A percentile compares a stretch with the other conserved stretches of the same genome.
phyloP scores from a whole-genome alignment of 2,888 invertebrate species.

The Cerastoderma edule region DNA sequence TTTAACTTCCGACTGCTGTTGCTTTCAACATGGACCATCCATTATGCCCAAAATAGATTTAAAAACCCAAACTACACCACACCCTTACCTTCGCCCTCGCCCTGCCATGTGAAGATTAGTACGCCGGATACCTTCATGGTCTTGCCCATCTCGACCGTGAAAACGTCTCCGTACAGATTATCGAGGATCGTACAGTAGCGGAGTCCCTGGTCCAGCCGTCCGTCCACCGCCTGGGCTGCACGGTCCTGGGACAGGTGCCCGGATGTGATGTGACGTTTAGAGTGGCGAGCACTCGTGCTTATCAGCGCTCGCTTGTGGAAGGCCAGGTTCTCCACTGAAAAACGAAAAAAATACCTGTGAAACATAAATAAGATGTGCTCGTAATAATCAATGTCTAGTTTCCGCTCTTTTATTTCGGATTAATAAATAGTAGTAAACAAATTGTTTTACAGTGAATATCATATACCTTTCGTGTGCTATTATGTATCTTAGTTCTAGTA shows the following conservation, averaged over 20 bases:
- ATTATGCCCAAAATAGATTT: too few species aligned
- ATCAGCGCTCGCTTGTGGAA: constrained; percentile 85
- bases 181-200: constrained; percentile 85
- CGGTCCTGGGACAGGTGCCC: constrained; percentile 77
- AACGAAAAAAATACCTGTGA: too few species aligned
- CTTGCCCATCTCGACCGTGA: constrained; percentile 85
- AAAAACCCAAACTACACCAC: constrained; percentile 4
- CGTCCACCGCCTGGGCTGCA: constrained; percentile 85
- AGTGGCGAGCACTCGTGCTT: constrained; percentile 82
- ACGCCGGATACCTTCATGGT: constrained; percentile 84
- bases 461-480: too few species aligned
- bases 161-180: constrained; percentile 85
- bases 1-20: too few species aligned
- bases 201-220: constrained; percentile 83
- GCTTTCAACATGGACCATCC: too few species aligned
- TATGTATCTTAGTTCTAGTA: too few species aligned
- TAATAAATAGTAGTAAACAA: too few species aligned
- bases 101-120: constrained; percentile 85
- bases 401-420: too few species aligned
- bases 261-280: constrained; percentile 84
- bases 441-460: too few species aligned
- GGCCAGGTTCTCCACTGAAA: constrained; percentile 85
- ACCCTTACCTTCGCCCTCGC: constrained; percentile 82
- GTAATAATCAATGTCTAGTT: too few species aligned
- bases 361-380: too few species aligned